Conservation (phyloP, 2,113 vertebrate species). For the Siphamia tubifer region DNA sequence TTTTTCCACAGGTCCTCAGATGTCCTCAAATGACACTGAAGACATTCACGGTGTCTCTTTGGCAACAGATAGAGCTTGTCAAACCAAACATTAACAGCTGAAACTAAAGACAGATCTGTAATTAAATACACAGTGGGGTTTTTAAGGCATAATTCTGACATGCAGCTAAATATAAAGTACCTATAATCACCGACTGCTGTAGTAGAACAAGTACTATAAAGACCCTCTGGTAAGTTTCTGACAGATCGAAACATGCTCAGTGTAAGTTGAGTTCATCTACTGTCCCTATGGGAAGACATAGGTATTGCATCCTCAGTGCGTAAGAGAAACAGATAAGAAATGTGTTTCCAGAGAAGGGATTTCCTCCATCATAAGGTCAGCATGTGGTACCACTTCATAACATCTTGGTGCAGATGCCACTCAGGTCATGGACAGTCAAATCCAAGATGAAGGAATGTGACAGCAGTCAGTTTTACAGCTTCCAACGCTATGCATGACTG, state of each 20-base stretch:
- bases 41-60: not conserved
- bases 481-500: not conserved
- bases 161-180: conserved; percentile 22
- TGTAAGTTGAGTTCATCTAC: not conserved
- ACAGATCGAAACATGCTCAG: conserved; percentile 1
- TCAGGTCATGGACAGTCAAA: conserved; percentile 26
- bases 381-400: conserved; percentile 17
- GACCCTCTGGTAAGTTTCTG: not conserved
- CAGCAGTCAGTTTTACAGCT: conserved; percentile 7
- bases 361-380: conserved; percentile 11
- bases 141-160: conserved; percentile 6
- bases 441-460: conserved; percentile 38
- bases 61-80: not conserved
- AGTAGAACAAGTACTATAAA: not conserved
- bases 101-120: not conserved
- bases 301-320: not conserved
- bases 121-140: conserved; percentile 17
- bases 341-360: conserved; percentile 20
- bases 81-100: conserved; percentile 7
- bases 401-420: not conserved
- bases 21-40: not conserved
- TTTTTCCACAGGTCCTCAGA: not conserved
- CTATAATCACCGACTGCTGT: conserved; percentile 8
- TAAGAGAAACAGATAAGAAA: not conserved
- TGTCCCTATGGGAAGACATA: conserved; percentile 18